Evolutionary conservation across 53 echinoderm and acorn worm species (phyloP).

Genomic region (Henricia sp.): DNA sequence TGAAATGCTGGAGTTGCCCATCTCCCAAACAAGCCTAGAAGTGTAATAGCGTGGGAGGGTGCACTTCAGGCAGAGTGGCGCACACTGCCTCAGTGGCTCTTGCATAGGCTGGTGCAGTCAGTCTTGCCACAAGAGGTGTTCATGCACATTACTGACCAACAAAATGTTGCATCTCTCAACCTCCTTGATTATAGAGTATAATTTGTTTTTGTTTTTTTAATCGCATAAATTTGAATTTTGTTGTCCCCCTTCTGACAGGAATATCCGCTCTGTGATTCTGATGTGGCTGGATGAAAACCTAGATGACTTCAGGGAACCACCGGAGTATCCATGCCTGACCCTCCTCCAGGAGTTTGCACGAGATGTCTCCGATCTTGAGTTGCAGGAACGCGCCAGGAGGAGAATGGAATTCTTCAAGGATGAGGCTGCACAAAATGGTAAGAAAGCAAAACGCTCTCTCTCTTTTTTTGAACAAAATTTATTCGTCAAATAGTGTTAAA

Average conservation of each 20-base stretch:
- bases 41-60: no score
- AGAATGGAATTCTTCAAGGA: slow-evolving; percentile 61
- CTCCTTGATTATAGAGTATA: no score
- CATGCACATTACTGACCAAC: no score
- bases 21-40: no score
- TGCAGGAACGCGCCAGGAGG: slow-evolving; percentile 60
- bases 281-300: slow-evolving; percentile 96
- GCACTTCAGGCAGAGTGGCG: no score
- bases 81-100: no score
- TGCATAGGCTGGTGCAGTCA: no score
- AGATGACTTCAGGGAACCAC: slow-evolving; percentile 81
- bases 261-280: slow-evolving; percentile 85
- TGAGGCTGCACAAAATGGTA: slow-evolving; percentile 27
- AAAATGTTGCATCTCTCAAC: no score
- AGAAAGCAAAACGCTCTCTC: background rate
- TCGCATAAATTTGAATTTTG: background rate
- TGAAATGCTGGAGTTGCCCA: no score
- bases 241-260: slow-evolving; percentile 57
- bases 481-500: no score
- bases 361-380: slow-evolving; percentile 79
- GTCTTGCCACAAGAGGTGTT: no score
- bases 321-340: slow-evolving; percentile 82
- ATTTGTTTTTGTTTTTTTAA: background rate
- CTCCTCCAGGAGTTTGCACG: slow-evolving; percentile 78
- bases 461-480: no score